Evolutionary conservation across 2,888 invertebrate genomes (phyloP), one percentile per base, ranked within the genome.

Genomic region (Hirtodrosophila cameraria): DNA sequence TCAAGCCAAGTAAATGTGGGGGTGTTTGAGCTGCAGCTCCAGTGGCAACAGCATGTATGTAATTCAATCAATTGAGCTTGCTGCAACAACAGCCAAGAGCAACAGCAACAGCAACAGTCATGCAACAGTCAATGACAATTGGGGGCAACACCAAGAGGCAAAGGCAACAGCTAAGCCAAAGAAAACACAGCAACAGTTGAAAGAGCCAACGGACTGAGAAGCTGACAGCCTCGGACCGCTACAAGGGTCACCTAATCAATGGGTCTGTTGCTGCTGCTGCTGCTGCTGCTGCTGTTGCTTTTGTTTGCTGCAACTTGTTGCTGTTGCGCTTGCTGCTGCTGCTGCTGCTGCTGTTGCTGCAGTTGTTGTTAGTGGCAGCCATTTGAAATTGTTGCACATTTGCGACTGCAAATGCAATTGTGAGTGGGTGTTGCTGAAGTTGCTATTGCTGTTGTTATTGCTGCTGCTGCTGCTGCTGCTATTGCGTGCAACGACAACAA

Each of bases 191-290:
- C 39, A 42, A n/a, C n/a, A n/a, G n/a, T n/a, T n/a, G n/a, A 33
- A 50, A 62, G 53, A 48, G 65, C 25, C 33, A 41, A 27, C 12
- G 36, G 43, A 27, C 27, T 36, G 46, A 41, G 41, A 39, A 33
- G 50, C 58, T 62, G 77, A 83, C 77, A 80, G 80, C 49, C 61
- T 58, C 53, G 39, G 57, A 75, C 80, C 78, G 73, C 84, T 78
- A 81, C 80, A 80, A 80, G 80, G 84, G 80, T 80, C 84, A 80
- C 81, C 84, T 81, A 80, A 80, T 80, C 80, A 80, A 80, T 83
- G 80, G 72, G 80, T 60, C 55, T 69, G 49, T 36, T 36, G 41
- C 48, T 41, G 67, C 25, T 59, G 64, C 27, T 50, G 70, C 18
- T 33, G 59, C 33, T 41, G 61, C n/a, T 57, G 38, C 16, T 42